Evolutionary conservation across 1,140 invertebrate species (phyloP).

Genomic region (Ceratosolen solmsi): DNA sequence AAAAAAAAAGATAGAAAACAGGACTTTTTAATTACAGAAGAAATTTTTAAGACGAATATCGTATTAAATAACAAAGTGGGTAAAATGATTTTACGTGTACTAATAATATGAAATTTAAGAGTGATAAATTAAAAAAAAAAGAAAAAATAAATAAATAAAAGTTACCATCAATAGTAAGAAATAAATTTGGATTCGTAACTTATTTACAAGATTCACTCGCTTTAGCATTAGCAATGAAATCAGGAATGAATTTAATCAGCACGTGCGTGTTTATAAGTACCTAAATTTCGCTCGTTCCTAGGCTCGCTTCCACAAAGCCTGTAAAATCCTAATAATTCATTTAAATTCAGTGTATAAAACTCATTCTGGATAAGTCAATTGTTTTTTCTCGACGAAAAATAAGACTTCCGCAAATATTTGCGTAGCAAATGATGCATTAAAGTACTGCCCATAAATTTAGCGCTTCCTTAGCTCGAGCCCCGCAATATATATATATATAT

Average conservation of each 20-base stretch:
- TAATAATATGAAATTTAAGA: too few relatives aligned
- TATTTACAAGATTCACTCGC: not conserved
- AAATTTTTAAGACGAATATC: too few relatives aligned
- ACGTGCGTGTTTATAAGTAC: not conserved
- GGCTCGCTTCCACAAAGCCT: not conserved
- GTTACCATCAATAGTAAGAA: too few relatives aligned
- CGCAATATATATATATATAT: not conserved
- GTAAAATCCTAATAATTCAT: conserved; percentile 37
- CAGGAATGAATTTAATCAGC: conserved; percentile 4
- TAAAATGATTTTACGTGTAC: too few relatives aligned
- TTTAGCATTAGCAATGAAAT: not conserved
- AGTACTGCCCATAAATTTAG: conserved; percentile 44
- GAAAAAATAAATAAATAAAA: too few relatives aligned
- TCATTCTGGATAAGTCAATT: conserved; percentile 36
- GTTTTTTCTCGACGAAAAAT: conserved; percentile 45
- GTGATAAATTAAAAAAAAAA: too few relatives aligned
- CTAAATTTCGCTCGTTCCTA: not conserved
- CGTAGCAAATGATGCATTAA: conserved; percentile 50
- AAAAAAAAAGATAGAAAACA: too few relatives aligned
- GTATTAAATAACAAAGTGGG: too few relatives aligned
- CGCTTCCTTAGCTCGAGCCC: not conserved
- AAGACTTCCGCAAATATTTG: conserved; percentile 46
- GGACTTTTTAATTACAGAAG: too few relatives aligned
- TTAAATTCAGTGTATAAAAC: conserved; percentile 2
- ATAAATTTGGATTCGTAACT: too few relatives aligned